A percentile compares a stretch with the other conserved stretches of the same genome.
These are phyloP conservation scores for Podiceps cristatus DNA, from an alignment of 2,113 vertebrate genomes.

Conservation along the genomic window DNA sequence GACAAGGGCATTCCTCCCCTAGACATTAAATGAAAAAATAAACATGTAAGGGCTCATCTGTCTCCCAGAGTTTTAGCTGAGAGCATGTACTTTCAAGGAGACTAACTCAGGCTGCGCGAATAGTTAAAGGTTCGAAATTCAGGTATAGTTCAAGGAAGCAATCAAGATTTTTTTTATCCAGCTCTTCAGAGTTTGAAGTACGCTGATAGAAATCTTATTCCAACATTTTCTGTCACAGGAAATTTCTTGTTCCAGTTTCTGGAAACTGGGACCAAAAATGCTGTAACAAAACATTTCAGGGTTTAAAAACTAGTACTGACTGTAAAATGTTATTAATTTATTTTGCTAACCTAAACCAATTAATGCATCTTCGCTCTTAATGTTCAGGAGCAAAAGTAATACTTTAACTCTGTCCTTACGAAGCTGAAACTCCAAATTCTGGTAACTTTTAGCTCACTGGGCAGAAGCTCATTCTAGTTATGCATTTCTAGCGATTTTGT, in stretches of 20 bases:
- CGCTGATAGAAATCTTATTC: background rate
- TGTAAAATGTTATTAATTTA: background rate
- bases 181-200: background rate
- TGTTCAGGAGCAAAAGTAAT: background rate
- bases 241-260: background rate
- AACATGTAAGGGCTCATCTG: background rate
- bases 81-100: background rate
- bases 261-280: background rate
- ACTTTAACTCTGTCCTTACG: background rate
- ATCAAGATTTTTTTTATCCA: background rate
- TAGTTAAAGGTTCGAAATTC: background rate
- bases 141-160: conserved; percentile 1
- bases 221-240: background rate
- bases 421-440: background rate
- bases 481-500: background rate
- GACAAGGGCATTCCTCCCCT: background rate
- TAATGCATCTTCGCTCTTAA: background rate
- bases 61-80: background rate
- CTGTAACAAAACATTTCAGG: background rate
- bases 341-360: background rate
- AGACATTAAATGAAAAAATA: background rate
- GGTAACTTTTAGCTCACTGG: background rate
- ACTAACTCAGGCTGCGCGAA: background rate
- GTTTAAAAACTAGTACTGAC: background rate
- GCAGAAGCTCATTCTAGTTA: background rate